Base-by-base conservation (phyloP, 1,140 invertebrate genomes). In the Scaptomyza pallida region DNA sequence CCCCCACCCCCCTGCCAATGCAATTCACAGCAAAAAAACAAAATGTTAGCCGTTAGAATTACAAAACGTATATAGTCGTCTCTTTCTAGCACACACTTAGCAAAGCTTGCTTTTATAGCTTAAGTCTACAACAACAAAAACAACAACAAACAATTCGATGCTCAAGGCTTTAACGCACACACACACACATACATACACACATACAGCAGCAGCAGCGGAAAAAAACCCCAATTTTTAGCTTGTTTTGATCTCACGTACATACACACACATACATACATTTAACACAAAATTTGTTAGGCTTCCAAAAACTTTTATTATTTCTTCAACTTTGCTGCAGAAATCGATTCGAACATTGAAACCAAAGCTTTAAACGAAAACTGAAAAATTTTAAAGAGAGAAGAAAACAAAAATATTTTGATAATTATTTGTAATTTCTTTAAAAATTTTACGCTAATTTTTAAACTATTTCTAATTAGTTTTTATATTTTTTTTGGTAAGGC, bases 191-290 rank as follows among this genome's bases (percentile, higher is more conserved):
- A n/a, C n/a, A n/a, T n/a, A n/a, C n/a, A n/a, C n/a, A n/a, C n/a
- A n/a, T n/a, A n/a, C n/a, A n/a, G 35, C 63, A 67, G 30, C 37
- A 21, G 35, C 57, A 17, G 12, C 30, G 16, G 35, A 0, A 23
- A 41, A 15, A 16, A 57, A 50, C 16, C 30, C 43, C n/a, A n/a
- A n/a, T 13, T 52, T 54, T 23, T 8, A 85, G 79, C 79, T 79
- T 78, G 75, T 79, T 79, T 83, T 79, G 81, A 86, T 86, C 81
- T 86, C 81, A 86, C 73, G 68, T 68, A 64, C n/a, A n/a, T n/a
- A n/a, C n/a, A n/a, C n/a, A n/a, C n/a, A n/a, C n/a, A n/a, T n/a
- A n/a, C n/a, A n/a, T n/a, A n/a, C n/a, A n/a, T n/a, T n/a, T 55
- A 72, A 72, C 52, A 72, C 63, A 68, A 72, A 72, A 72, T 72